Conservation (phyloP, 2,797 vertebrate genomes). For the Molothrus ater region DNA sequence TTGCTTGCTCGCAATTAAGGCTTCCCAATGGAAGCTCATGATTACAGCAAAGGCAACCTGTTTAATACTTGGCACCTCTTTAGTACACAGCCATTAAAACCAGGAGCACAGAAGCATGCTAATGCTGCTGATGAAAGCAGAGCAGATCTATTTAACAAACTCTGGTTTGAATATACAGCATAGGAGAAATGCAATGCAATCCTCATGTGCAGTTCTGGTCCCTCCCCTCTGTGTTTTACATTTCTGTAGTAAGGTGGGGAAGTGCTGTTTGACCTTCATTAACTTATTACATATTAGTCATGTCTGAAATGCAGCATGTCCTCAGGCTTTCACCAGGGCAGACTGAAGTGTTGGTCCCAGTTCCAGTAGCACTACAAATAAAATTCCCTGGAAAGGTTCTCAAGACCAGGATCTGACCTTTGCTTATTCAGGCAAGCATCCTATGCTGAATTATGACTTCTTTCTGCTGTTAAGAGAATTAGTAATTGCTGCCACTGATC, state of each 20-base stretch:
- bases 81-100: constrained; percentile 60
- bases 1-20: constrained; percentile 73
- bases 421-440: neutral
- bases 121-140: constrained; percentile 51
- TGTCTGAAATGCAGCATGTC: neutral
- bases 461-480: neutral
- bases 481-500: neutral
- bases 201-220: neutral
- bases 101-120: constrained; percentile 31
- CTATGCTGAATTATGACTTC: neutral
- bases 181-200: neutral
- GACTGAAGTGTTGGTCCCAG: neutral
- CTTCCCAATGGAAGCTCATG: constrained; percentile 68
- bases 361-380: neutral
- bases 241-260: neutral
- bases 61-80: constrained; percentile 65
- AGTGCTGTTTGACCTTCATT: neutral
- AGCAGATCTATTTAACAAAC: constrained; percentile 6
- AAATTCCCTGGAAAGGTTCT: neutral
- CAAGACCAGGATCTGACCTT: neutral
- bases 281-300: neutral
- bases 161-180: neutral
- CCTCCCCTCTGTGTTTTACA: neutral
- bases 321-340: neutral
- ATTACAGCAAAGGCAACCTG: constrained; percentile 71